Percentiles rank a stretch among this genome's conserved stretches.
These are phyloP conservation scores for Sarotherodon lohbergeri DNA, from an alignment of 2,113 vertebrate genomes.

Conservation along the genomic window DNA sequence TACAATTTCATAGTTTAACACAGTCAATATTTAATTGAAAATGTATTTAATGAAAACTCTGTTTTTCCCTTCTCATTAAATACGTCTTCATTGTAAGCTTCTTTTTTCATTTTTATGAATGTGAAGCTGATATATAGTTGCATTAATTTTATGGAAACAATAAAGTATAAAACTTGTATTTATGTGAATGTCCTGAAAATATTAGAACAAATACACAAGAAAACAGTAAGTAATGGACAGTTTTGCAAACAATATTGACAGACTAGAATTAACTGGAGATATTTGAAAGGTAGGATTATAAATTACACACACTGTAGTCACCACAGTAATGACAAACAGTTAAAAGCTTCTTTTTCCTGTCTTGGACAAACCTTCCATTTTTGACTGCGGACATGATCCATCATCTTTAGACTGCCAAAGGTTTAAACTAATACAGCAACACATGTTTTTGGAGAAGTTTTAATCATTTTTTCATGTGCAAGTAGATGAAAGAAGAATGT, in stretches of 20 bases:
- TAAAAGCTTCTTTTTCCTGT: background rate
- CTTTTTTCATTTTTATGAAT: background rate
- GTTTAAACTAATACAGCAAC: background rate
- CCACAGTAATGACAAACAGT: background rate
- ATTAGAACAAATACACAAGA: background rate
- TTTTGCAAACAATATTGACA: conserved; percentile 21
- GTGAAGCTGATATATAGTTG: background rate
- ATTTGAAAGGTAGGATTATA: conserved; percentile 12
- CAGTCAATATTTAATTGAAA: background rate
- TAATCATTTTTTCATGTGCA: background rate
- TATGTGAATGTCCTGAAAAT: background rate
- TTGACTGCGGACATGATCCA: background rate
- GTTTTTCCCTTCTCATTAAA: background rate
- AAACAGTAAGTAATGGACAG: conserved; percentile 20
- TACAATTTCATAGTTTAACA: background rate
- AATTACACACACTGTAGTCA: conserved; percentile 7
- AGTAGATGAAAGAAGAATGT: background rate
- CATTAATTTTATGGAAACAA: background rate
- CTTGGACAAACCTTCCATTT: background rate
- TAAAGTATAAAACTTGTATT: conserved; percentile 23
- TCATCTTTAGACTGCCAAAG: background rate
- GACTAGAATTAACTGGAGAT: conserved; percentile 17
- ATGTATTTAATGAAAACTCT: background rate
- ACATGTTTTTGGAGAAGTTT: background rate
- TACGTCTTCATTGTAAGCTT: background rate